A percentile compares a stretch with the other conserved stretches of the same genome.
Conservation (phyloP, 2,113 vertebrate species). For the Climacteris rufus region DNA sequence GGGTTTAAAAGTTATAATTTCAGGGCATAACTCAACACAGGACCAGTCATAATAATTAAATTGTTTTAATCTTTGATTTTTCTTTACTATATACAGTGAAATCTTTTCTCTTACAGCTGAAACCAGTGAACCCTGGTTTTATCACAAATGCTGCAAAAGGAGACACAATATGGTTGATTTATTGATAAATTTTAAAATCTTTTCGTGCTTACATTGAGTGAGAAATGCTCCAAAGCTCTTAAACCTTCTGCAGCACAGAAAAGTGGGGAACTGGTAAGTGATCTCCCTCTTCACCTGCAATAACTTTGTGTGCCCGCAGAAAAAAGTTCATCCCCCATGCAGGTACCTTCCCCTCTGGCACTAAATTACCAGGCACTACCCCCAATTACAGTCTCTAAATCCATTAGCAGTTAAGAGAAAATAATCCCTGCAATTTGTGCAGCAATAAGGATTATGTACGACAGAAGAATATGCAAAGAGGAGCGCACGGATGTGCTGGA, state of each 20-base stretch:
- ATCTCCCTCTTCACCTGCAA: background rate
- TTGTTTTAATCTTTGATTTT: background rate
- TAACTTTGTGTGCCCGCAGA: fast-evolving
- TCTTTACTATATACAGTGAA: background rate
- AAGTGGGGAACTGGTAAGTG: background rate
- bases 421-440: conserved; percentile 59
- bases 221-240: background rate
- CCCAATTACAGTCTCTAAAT: conserved; percentile 14
- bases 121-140: background rate
- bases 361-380: background rate
- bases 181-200: background rate
- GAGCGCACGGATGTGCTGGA: background rate
- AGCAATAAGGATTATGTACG: background rate
- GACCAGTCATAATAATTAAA: background rate
- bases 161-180: background rate
- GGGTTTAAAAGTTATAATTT: background rate
- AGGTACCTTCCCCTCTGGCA: background rate
- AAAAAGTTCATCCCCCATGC: background rate
- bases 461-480: background rate
- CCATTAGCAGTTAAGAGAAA: conserved; percentile 55
- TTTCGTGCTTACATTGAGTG: background rate
- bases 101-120: background rate
- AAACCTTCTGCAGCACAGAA: background rate
- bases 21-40: background rate
- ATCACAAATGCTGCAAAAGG: background rate